Conservation (phyloP, 1,140 invertebrate species). For the Campoletis sonorensis region DNA sequence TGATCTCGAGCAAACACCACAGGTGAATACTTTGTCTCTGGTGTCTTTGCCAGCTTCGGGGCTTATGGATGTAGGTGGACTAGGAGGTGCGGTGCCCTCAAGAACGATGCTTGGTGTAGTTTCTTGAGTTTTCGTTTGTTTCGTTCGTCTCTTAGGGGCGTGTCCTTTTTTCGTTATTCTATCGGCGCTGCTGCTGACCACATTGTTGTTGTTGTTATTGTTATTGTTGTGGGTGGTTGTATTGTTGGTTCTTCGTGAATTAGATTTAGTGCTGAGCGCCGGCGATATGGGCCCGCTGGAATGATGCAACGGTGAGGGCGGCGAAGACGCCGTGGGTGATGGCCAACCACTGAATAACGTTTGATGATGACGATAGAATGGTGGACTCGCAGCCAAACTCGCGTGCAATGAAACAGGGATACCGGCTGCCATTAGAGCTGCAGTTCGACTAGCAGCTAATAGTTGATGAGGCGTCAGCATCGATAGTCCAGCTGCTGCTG, state of each 20-base stretch:
- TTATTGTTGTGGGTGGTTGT: conserved; percentile 65
- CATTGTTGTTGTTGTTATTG: conserved; percentile 73
- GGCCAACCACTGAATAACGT: conserved; percentile 76
- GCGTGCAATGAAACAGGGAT: conserved; percentile 69
- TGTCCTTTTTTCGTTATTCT: conserved; percentile 66
- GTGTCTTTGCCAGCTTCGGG: conserved; percentile 76
- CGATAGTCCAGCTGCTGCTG: conserved; percentile 71
- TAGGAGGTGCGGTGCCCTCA: conserved; percentile 71
- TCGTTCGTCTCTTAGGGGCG: conserved; percentile 63
- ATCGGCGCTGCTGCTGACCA: conserved; percentile 73
- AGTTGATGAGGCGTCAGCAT: conserved; percentile 78
- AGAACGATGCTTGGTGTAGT: conserved; percentile 56
- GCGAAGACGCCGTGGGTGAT: conserved; percentile 64
- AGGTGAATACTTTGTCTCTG: conserved; percentile 90
- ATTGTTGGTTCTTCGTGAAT: conserved; percentile 57
- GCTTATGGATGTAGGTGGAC: conserved; percentile 71
- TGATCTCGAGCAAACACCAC: conserved; percentile 89
- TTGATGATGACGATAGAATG: conserved; percentile 75
- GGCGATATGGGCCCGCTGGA: conserved; percentile 68
- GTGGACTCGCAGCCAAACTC: conserved; percentile 66
- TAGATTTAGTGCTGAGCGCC: conserved; percentile 62
- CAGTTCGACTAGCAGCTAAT: conserved; percentile 76
- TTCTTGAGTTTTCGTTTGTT: conserved; percentile 66
- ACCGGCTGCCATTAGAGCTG: conserved; percentile 76
- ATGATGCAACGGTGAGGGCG: conserved; percentile 66